A percentile compares a stretch with the other conserved stretches of the same genome.
phyloP scores from a whole-genome alignment of 2,113 vertebrate species.

The Larimichthys polyactis region DNA sequence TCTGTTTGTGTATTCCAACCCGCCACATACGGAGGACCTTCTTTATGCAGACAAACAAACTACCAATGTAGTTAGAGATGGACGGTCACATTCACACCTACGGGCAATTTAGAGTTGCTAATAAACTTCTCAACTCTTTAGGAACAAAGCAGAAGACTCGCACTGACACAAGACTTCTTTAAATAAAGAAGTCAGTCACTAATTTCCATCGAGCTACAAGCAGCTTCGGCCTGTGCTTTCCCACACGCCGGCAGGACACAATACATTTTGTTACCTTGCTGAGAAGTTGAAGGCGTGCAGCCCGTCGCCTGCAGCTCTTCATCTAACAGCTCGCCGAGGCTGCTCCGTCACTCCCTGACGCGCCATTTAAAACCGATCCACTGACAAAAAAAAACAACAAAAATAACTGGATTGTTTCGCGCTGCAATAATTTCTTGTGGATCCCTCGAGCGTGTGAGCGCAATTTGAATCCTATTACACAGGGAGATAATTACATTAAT shows the following conservation, averaged over 20 bases:
- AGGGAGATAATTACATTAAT: neutral
- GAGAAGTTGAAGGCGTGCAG: neutral
- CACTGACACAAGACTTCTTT: too few relatives aligned
- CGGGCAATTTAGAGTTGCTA: too few relatives aligned
- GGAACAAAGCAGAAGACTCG: too few relatives aligned
- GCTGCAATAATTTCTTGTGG: neutral
- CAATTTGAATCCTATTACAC: neutral
- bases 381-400: too few relatives aligned
- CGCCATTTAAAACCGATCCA: neutral
- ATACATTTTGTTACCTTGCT: neutral
- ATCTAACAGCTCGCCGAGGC: neutral
- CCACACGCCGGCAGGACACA: neutral
- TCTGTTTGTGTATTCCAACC: neutral
- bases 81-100: neutral
- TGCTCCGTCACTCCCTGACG: neutral
- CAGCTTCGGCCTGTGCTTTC: too few relatives aligned
- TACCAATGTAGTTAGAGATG: neutral
- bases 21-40: neutral
- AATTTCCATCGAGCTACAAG: neutral
- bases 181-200: neutral
- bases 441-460: neutral
- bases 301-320: neutral
- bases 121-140: too few relatives aligned
- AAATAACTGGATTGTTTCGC: too few relatives aligned
- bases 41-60: too few relatives aligned